A percentile compares a stretch with the other conserved stretches of the same genome.
Evolutionary conservation across 2,113 vertebrate genomes (phyloP).

Genomic region (Pampusana beccarii): DNA sequence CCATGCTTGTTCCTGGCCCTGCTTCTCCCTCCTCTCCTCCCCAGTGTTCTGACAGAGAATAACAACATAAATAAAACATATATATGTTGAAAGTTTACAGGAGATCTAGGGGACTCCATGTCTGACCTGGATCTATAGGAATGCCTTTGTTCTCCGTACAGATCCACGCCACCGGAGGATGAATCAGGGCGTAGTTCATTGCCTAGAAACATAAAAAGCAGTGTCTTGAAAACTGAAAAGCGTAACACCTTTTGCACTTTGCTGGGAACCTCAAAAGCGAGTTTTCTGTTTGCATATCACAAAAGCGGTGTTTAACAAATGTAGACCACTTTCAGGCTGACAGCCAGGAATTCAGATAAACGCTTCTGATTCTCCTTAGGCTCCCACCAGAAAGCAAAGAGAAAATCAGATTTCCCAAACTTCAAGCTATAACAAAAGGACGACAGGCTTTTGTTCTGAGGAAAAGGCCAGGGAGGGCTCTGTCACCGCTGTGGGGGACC

Average conservation of each 20-base stretch:
- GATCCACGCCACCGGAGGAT: conserved; percentile 79
- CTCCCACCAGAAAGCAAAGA: neutral
- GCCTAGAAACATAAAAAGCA: conserved; percentile 71
- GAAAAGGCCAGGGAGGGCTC: neutral
- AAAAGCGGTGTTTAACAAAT: neutral
- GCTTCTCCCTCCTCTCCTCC: neutral
- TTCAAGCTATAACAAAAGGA: neutral
- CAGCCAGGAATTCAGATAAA: neutral
- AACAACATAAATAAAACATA: conserved; percentile 13
- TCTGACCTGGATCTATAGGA: conserved; percentile 82
- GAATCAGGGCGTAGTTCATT: conserved; percentile 81
- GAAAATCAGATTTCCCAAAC: neutral
- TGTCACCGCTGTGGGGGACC: neutral
- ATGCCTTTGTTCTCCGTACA: conserved; percentile 83
- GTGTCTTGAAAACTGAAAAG: neutral
- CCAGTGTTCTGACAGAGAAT: neutral
- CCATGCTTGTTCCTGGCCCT: neutral
- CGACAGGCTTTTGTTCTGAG: neutral
- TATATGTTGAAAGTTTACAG: conserved; percentile 81
- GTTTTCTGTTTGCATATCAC: neutral
- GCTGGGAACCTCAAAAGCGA: neutral
- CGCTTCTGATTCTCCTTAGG: neutral
- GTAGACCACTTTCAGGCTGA: neutral
- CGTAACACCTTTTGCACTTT: neutral
- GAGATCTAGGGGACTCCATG: conserved; percentile 84